Base-by-base conservation (phyloP, 2,888 invertebrate species). In the Ligdia adustata region DNA sequence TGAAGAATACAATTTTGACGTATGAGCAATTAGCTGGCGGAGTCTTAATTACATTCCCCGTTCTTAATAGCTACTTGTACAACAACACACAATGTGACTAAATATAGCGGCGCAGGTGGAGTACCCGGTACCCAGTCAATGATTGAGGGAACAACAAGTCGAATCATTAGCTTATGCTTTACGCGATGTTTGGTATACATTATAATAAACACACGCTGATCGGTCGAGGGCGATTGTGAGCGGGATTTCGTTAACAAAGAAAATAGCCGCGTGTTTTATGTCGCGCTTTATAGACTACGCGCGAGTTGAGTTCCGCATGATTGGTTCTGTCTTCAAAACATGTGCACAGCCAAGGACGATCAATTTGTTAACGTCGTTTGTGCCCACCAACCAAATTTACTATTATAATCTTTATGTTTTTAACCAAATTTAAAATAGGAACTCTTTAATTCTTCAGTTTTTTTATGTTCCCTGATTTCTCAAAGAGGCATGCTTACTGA, bases 21-120 rank as follows among this genome's bases (percentile, higher is more conserved):
- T n/a, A n/a, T n/a, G n/a, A n/a, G n/a, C n/a, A n/a, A n/a, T n/a
- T n/a, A n/a, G 51, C 47, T 58, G 53, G 55, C 58, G 60, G 59
- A 62, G 37, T 26, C 27, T 35, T 24, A 24, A 52, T 34, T 51
- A 51, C 29, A 46, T 42, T 52, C 71, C 69, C n/a, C n/a, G n/a
- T n/a, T n/a, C n/a, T n/a, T n/a, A n/a, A n/a, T n/a, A 74, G 73
- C 75, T 77, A 75, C 74, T 72, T 72, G 77, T 75, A 71, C 69
- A 52, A 51, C 75, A 79, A 74, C 78, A 78, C 75, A 86, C 86
- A 88, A 85, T 86, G 82, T 75, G 72, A 77, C 85, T 88, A 89
- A 87, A 81, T 85, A 85, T 88, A 88, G 84, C 74, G 61, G 49
- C 66, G 71, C 79, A 80, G 80, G 77, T 79, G 77, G 76, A 76